Base-by-base conservation (phyloP, 2,888 invertebrate genomes). In the Tipula lateralis region DNA sequence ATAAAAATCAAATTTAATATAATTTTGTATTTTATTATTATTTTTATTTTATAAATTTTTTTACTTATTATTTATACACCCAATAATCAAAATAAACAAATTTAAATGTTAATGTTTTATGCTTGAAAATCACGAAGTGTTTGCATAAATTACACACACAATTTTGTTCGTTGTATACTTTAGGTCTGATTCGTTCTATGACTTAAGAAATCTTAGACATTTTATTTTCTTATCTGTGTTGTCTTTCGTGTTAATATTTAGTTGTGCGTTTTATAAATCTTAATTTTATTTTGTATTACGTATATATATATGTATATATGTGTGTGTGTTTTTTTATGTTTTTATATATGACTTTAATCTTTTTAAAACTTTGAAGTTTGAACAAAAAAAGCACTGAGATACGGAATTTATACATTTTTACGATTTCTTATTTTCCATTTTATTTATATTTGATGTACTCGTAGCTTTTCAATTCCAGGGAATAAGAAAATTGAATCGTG, bases 391-490 rank as follows among this genome's bases (percentile, higher is more conserved):
- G 66, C 66, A 24, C 66, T 9, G 12, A 66, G 66, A 66, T 66
- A 66, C 66, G 66, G 24, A 39, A 39, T 66, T 44, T 3, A 16
- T 44, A 44, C 44, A 44, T 44, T 19, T 66, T 66, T 66, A 50
- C 44, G 39, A 39, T n/a, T n/a, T n/a, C n/a, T n/a, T n/a, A 24
- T 24, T 66, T 24, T 19, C n/a, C n/a, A 66, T 66, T 66, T 66
- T 44, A 16, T 66, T 24, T 66, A 66, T 66, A 24, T 66, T 66
- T 66, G 66, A 66, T 66, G 66, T n/a, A n/a, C n/a, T n/a, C n/a
- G n/a, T 66, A 66, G 24, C 66, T 66, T 66, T 66, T 66, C 66
- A 66, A 66, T 66, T 66, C 66, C 24, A 66, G 66, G n/a, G 66
- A 66, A 66, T 66, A 66, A 66, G 9, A 66, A 66, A 9, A 50